A percentile compares a stretch with the other conserved stretches of the same genome.
Conservation (phyloP, 2,113 vertebrate genomes). For the Rafetus swinhoei region DNA sequence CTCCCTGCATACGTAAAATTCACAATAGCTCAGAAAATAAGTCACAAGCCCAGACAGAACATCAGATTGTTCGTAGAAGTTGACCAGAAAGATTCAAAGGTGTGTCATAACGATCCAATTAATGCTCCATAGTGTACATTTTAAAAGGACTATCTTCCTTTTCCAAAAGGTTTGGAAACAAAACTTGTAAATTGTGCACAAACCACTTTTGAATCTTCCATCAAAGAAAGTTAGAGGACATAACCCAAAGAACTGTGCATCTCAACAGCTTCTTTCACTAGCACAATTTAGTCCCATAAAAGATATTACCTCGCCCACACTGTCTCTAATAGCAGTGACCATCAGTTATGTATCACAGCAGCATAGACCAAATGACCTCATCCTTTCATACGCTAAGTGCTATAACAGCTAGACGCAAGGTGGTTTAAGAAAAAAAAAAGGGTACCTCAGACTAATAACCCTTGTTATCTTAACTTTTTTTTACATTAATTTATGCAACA, state of each 20-base stretch:
- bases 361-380: fast-evolving
- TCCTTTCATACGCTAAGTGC: fast-evolving
- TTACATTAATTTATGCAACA: fast-evolving
- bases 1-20: conserved; percentile 44
- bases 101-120: background rate
- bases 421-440: background rate
- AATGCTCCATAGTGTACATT: fast-evolving
- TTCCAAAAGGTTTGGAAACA: background rate
- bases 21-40: background rate
- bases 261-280: background rate
- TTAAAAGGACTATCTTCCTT: background rate
- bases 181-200: background rate
- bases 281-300: background rate
- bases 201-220: background rate
- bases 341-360: fast-evolving
- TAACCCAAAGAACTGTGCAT: background rate
- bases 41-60: background rate
- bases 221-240: background rate
- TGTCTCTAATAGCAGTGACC: background rate
- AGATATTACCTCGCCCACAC: background rate
- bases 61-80: background rate
- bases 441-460: fast-evolving
- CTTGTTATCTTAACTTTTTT: fast-evolving
- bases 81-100: background rate
- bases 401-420: fast-evolving